Base-by-base conservation (phyloP, 2,888 invertebrate genomes). In the Stegophylla sp. region DNA sequence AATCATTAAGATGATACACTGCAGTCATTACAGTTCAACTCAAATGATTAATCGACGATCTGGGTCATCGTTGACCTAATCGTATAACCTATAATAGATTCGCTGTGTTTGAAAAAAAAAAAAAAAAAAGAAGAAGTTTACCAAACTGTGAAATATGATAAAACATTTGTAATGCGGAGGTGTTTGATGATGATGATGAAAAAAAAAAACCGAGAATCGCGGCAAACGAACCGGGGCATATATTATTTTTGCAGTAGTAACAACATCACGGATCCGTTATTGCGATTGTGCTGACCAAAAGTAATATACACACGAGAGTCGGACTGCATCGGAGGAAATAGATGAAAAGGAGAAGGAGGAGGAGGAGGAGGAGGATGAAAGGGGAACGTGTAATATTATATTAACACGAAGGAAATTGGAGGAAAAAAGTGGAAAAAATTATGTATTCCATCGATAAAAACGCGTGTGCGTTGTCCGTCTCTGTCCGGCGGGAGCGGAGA, bases 241-340 rank as follows among this genome's bases (percentile, higher is more conserved):
- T 45, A 28, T 63, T 56, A 56, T 56, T 41, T 23, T 9, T 73
- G 10, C 26, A 59, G 23, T 45, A 59, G 23, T 7, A 41, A 76
- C 53, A n/a, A n/a, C n/a, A n/a, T n/a, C n/a, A 56, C 66, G 66
- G 26, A 67, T 56, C 67, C 77, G 77, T 76, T 67, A 56, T 66
- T 26, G 43, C n/a, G 23, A 76, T 76, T 53, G 17, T 17, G 28
- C 26, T 20, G 77, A 45, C 13, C 20, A 34, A 53, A 41, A 51
- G 23, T 51, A 53, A 75, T 23, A 75, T 23, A 53, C 48, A 26
- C 66, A 17, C 34, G 12, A 74, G 15, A 28, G n/a, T n/a, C 64
- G 45, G 5, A 20, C 5, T 10, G n/a, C n/a, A n/a, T n/a, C n/a
- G n/a, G n/a, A n/a, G n/a, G n/a, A n/a, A n/a, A n/a, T n/a, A n/a